Conservation (phyloP, 2,888 invertebrate genomes). For the Caenorhabditis sp. region DNA sequence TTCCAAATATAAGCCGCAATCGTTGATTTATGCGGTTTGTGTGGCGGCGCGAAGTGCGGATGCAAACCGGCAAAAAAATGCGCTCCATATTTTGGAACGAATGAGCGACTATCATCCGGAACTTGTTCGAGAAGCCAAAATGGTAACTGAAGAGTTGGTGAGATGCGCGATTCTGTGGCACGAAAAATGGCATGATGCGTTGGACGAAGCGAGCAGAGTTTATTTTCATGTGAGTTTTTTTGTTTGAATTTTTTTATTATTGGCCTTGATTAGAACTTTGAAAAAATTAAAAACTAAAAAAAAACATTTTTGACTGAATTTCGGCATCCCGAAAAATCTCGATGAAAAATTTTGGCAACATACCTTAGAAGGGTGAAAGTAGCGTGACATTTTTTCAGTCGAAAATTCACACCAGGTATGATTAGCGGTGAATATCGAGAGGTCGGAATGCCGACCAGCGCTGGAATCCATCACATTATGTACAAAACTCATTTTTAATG, state of each 20-base stretch:
- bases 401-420: too few relatives aligned
- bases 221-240: conserved; percentile 82
- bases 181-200: conserved; percentile 97
- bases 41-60: conserved; percentile 95
- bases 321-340: too few relatives aligned
- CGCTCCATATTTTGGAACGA: conserved; percentile 89
- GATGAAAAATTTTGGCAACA: too few relatives aligned
- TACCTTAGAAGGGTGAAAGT: too few relatives aligned
- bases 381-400: too few relatives aligned
- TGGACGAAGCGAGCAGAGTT: conserved; percentile 75
- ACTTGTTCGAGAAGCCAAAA: conserved; percentile 86
- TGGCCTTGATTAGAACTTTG: too few relatives aligned
- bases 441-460: too few relatives aligned
- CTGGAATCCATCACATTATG: too few relatives aligned
- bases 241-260: background rate
- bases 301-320: too few relatives aligned
- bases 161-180: conserved; percentile 92
- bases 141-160: conserved; percentile 87
- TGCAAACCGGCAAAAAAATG: conserved; percentile 84
- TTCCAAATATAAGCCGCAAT: conserved; percentile 93
- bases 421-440: too few relatives aligned
- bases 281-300: too few relatives aligned
- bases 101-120: conserved; percentile 93
- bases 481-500: conserved; percentile 9
- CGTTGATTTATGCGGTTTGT: conserved; percentile 93